A percentile compares a stretch with the other conserved stretches of the same genome.
Conservation (phyloP, 2,888 invertebrate genomes). For the Caradrina kadenii region DNA sequence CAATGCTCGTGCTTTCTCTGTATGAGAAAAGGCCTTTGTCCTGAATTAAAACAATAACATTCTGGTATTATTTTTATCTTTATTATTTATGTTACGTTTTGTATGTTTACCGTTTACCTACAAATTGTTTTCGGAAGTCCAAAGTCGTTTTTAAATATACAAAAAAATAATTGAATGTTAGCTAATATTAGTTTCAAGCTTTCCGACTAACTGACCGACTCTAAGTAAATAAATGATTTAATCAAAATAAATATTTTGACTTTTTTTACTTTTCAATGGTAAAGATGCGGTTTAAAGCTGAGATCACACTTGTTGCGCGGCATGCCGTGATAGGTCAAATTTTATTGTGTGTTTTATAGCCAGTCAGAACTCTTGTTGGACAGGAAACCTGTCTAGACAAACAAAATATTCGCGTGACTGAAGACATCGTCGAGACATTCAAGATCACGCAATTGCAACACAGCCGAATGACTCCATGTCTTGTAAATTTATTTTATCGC, state of each 20-base stretch:
- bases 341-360: not conserved
- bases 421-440: not conserved
- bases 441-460: not conserved
- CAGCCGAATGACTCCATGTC: not conserved
- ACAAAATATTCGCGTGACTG: not conserved
- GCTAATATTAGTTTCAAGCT: too few relatives aligned
- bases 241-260: too few relatives aligned
- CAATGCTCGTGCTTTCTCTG: too few relatives aligned
- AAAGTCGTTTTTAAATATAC: slow-evolving; percentile 6
- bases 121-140: slow-evolving; percentile 3
- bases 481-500: not conserved
- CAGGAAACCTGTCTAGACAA: not conserved
- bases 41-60: too few relatives aligned
- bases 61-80: too few relatives aligned
- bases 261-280: not conserved
- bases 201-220: too few relatives aligned
- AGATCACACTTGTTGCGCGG: not conserved
- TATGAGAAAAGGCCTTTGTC: too few relatives aligned
- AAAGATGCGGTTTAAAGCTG: not conserved
- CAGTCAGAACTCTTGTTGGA: too few relatives aligned
- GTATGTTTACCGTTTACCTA: not conserved
- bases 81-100: not conserved
- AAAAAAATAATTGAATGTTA: not conserved
- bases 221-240: too few relatives aligned
- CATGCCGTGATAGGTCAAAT: not conserved